A percentile compares a stretch with the other conserved stretches of the same genome.
These are phyloP conservation scores for Tragulus kanchil DNA, from an alignment of 2,113 vertebrate species.

Conservation along the genomic window DNA sequence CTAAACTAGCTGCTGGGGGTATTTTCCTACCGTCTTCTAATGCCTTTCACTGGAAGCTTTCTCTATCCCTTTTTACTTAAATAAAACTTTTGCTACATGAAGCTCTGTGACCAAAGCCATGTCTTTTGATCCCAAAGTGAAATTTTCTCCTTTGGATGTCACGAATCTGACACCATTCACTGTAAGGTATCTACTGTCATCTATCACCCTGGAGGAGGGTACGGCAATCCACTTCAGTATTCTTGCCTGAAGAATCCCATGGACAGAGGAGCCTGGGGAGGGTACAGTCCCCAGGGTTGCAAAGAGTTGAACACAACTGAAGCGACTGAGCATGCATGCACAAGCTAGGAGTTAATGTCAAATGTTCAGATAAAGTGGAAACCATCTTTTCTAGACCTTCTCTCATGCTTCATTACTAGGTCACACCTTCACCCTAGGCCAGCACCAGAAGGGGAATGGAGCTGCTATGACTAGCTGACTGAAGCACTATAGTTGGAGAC, in stretches of 20 bases:
- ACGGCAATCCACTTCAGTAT: not conserved
- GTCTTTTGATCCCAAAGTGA: too few relatives aligned
- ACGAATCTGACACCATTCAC: too few relatives aligned
- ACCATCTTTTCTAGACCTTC: not conserved
- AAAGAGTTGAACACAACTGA: not conserved
- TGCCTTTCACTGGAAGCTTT: too few relatives aligned
- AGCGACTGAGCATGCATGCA: not conserved
- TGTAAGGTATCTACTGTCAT: too few relatives aligned
- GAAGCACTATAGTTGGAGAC: not conserved
- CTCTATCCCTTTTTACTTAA: too few relatives aligned
- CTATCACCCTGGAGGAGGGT: not conserved
- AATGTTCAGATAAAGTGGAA: not conserved
- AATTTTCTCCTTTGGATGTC: too few relatives aligned
- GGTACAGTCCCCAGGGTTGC: not conserved
- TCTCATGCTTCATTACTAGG: not conserved
- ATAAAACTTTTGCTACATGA: too few relatives aligned
- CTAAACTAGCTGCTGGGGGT: too few relatives aligned
- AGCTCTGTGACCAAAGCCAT: too few relatives aligned
- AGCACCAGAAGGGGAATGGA: not conserved
- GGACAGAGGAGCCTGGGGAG: not conserved
- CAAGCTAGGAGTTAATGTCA: not conserved
- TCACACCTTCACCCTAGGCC: fast-evolving
- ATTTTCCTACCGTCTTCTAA: too few relatives aligned
- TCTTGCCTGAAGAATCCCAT: not conserved
- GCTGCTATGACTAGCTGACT: not conserved